Percentiles rank a stretch among this genome's conserved stretches.
Evolutionary conservation across 2,797 vertebrate genomes (phyloP).

Genomic region (Taenioides sp.): DNA sequence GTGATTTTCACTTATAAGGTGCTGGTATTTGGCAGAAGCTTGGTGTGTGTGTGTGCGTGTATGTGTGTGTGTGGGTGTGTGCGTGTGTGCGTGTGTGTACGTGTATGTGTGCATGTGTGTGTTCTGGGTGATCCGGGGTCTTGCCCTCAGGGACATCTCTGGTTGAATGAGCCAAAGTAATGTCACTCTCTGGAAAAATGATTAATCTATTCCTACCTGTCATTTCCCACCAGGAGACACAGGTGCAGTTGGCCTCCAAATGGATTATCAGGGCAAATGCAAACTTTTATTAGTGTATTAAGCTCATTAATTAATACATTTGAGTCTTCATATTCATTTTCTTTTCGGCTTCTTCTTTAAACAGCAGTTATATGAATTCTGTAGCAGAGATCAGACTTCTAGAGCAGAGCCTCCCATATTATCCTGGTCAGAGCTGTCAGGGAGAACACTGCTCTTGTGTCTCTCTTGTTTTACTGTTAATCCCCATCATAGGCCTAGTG

Average conservation of each 20-base stretch:
- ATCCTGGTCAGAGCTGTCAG: conserved; percentile 69
- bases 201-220: conserved; percentile 75
- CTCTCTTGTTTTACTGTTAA: conserved; percentile 61
- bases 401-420: conserved; percentile 61
- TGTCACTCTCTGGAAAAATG: conserved; percentile 77
- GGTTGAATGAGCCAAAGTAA: conserved; percentile 79
- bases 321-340: background rate
- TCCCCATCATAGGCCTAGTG: conserved; percentile 54
- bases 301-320: conserved; percentile 26
- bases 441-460: conserved; percentile 53
- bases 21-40: conserved; percentile 74
- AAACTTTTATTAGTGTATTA: conserved; percentile 48
- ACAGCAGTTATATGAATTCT: background rate
- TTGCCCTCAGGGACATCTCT: conserved; percentile 74
- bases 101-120: conserved; percentile 41
- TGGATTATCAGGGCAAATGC: conserved; percentile 67
- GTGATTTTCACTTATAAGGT: conserved; percentile 81
- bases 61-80: no score
- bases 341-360: background rate
- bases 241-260: conserved; percentile 59
- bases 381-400: conserved; percentile 39
- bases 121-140: conserved; percentile 77
- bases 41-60: no score
- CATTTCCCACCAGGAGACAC: conserved; percentile 69
- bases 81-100: no score